These are phyloP conservation scores for Sinodicranocentrus sp. DNA, from an alignment of 2,888 invertebrate species.

Conservation along the genomic window DNA sequence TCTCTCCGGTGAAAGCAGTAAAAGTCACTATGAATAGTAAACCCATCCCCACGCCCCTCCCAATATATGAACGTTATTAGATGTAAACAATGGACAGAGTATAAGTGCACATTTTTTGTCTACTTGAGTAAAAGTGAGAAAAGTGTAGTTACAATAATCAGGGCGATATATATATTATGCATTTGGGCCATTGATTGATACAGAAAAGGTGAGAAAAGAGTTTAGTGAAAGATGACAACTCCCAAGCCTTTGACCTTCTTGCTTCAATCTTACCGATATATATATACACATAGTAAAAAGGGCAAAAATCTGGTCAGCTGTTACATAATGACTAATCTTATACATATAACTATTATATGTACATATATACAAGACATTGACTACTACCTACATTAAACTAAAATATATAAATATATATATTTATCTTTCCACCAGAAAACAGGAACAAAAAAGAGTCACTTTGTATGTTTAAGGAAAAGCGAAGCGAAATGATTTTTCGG, in stretches of 20 bases:
- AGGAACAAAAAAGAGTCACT: background rate
- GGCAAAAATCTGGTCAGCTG: slow-evolving; percentile 1
- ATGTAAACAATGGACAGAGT: no score
- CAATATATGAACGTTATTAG: no score
- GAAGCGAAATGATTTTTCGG: background rate
- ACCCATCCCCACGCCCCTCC: no score
- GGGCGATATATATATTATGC: no score
- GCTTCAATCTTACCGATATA: background rate
- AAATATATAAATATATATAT: background rate
- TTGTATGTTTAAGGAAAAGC: background rate
- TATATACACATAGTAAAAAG: background rate
- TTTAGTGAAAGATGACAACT: no score
- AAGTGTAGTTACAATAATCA: no score
- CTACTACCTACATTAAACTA: background rate
- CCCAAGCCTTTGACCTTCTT: background rate
- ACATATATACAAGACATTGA: slow-evolving; percentile 3
- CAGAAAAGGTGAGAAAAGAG: no score
- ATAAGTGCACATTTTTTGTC: no score
- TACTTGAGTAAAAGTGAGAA: no score
- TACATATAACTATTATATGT: background rate
- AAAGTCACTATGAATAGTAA: no score
- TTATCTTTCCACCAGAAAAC: slow-evolving; percentile 2
- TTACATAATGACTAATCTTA: background rate
- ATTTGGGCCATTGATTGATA: no score
- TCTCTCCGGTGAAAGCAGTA: no score